Conservation (phyloP, 1,140 invertebrate genomes). For the Drosophila trapezifrons region DNA sequence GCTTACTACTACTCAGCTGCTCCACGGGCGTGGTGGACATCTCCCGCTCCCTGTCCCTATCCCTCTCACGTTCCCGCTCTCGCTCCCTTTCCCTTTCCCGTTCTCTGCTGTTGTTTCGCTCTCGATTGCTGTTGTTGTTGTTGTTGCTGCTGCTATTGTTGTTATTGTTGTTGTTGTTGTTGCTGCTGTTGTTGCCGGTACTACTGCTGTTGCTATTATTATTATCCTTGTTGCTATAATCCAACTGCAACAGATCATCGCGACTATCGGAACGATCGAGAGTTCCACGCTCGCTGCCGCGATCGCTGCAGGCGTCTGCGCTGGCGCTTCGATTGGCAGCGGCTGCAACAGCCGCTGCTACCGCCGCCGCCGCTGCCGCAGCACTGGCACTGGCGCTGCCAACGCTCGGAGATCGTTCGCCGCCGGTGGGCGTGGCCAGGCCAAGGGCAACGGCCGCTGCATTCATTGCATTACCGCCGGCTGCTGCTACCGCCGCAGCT, state of each 20-base stretch:
- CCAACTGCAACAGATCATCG: conserved; percentile 80
- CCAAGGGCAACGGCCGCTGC: conserved; percentile 75
- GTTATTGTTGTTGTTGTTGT: conserved; percentile 45
- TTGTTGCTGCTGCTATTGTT: conserved; percentile 44
- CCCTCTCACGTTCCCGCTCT: conserved; percentile 60
- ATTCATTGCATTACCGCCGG: conserved; percentile 68
- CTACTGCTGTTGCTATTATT: conserved; percentile 65
- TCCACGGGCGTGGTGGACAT: conserved; percentile 83
- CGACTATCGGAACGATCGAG: conserved; percentile 80
- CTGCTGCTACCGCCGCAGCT: conserved; percentile 64
- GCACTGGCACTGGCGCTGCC: conserved; percentile 73
- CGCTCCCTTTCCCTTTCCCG: conserved; percentile 51
- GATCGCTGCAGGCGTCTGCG: conserved; percentile 73
- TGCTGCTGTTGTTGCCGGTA: conserved; percentile 53
- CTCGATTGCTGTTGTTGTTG: conserved; percentile 69
- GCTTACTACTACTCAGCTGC: conserved; percentile 86
- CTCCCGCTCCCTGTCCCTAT: conserved; percentile 76
- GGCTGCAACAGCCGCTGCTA: conserved; percentile 69
- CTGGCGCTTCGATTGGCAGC: conserved; percentile 75
- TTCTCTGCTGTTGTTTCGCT: conserved; percentile 74
- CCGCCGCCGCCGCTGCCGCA: conserved; percentile 72
- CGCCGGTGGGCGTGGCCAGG: conserved; percentile 62
- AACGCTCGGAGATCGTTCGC: conserved; percentile 83
- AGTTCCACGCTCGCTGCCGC: conserved; percentile 77
- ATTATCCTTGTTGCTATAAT: conserved; percentile 83